Conservation (phyloP, 2,113 vertebrate genomes). For the Progne subis region DNA sequence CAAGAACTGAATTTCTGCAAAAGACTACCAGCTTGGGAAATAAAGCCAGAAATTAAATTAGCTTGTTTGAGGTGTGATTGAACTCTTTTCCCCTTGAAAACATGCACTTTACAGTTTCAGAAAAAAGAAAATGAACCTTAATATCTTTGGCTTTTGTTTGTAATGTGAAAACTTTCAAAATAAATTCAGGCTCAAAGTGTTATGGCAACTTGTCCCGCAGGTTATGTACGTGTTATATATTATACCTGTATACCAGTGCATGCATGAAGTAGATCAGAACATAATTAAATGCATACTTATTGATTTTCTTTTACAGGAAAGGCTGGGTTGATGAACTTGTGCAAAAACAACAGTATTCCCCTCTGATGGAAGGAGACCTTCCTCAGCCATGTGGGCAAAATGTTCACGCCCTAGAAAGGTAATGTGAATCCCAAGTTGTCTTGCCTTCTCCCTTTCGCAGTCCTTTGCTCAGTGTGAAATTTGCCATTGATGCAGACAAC, state of each 20-base stretch:
- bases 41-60: constrained; percentile 56
- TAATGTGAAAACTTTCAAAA: not conserved
- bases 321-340: not conserved
- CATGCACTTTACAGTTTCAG: not conserved
- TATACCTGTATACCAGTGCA: not conserved
- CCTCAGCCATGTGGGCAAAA: not conserved
- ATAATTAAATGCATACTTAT: not conserved
- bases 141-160: not conserved
- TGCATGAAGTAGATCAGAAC: not conserved
- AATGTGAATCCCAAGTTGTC: not conserved
- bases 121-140: not conserved
- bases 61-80: constrained; percentile 9
- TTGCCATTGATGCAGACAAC: not conserved
- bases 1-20: constrained; percentile 10
- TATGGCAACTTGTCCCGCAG: not conserved
- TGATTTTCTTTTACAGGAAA: not conserved
- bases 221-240: not conserved
- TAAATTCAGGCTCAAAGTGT: not conserved
- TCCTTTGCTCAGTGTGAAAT: not conserved
- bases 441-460: not conserved
- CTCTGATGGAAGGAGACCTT: not conserved
- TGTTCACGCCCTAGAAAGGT: not conserved
- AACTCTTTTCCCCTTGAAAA: not conserved
- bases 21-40: constrained; percentile 23
- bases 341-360: not conserved